Base-by-base conservation (phyloP, 2,888 invertebrate genomes). In the Unio pictorum region DNA sequence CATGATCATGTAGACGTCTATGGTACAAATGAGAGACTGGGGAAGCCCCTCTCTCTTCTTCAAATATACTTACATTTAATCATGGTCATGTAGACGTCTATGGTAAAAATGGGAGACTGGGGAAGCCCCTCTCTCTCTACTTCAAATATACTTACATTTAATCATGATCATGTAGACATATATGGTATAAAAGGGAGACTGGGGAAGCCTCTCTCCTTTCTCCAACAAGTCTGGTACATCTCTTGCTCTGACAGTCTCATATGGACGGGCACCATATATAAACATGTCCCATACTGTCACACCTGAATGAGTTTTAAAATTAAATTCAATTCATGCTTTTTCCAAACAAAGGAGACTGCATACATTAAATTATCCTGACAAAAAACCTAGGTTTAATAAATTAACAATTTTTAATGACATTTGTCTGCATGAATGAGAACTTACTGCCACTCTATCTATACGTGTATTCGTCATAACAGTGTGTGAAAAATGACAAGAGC, bases 261-360 rank as follows among this genome's bases (percentile, higher is more conserved):
- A 98, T 0, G 99, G 98, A 69, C 95, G 93, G 64, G 95, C 95
- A 18, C 99, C 99, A 84, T 96, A 99, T 0, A 98, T 98, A 61
- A 99, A 91, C 71, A 99, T 91, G 88, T 99, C 99, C 99, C 99
- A 99, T 68, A 98, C 95, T 0, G 99, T 99, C 0, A 99, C 97
- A 75, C 93, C 92, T 92, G 80, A 1, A 80, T 72, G 64, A 54
- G 55, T n/a, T 65, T 17, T 30, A 6, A 54, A 54, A 26, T 20
- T 63, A 18, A 63, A n/a, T 20, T 26, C 23, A 5, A 60, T 18
- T 11, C 18, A 23, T 8, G 1, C 15, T 4, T 23, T 23, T 15
- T 45, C 11, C 3, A 15, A 15, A 3, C 11, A 45, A 45, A 15
- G 45, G 45, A 15, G 45, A 11, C 3, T 45, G 15, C 45, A 45